Evolutionary conservation across 2,888 invertebrate species (phyloP).

Genomic region (Polydrusus cervinus): DNA sequence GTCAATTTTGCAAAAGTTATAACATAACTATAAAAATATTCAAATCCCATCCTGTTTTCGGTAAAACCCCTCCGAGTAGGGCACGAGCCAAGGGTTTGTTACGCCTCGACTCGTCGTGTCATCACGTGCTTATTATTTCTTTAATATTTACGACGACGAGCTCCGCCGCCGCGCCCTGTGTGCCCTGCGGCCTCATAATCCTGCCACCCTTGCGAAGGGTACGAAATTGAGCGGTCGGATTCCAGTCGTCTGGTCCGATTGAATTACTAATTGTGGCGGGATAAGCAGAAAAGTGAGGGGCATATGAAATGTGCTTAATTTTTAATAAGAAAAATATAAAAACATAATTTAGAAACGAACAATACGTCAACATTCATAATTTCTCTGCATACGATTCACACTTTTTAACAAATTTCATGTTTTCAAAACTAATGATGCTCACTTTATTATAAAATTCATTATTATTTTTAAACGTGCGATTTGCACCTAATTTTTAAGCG

Average conservation of each 20-base stretch:
- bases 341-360: too few species aligned
- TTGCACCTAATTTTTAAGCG: too few species aligned
- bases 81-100: slow-evolving; percentile 40
- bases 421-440: too few species aligned
- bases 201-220: slow-evolving; percentile 27
- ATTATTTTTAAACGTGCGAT: too few species aligned
- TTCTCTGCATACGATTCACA: too few species aligned
- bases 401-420: too few species aligned
- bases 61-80: slow-evolving; percentile 26
- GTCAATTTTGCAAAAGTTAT: too few species aligned
- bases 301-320: neutral
- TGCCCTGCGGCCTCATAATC: slow-evolving; percentile 32
- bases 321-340: neutral
- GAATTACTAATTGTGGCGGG: slow-evolving; percentile 45
- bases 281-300: neutral
- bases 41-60: neutral
- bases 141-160: slow-evolving; percentile 51
- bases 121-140: slow-evolving; percentile 54
- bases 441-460: too few species aligned
- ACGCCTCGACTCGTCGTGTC: slow-evolving; percentile 39
- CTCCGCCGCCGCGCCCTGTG: slow-evolving; percentile 23
- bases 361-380: too few species aligned
- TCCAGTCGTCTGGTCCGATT: slow-evolving; percentile 44
- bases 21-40: too few species aligned
- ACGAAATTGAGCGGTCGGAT: slow-evolving; percentile 43